These are phyloP conservation scores for Trachelus iudaicus DNA, from an alignment of 2,888 invertebrate species.

Conservation along the genomic window DNA sequence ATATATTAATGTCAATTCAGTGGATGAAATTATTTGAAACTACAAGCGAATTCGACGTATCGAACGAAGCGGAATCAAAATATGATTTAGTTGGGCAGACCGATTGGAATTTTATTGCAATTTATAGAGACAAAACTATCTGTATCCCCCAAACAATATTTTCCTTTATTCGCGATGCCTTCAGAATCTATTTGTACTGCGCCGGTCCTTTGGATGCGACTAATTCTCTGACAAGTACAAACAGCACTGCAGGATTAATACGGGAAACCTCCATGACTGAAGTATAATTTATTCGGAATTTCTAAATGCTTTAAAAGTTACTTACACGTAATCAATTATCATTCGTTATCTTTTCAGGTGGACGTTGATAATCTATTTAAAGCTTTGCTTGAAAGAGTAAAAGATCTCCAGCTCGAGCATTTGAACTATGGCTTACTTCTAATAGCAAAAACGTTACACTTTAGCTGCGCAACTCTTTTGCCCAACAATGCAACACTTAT, in stretches of 20 bases:
- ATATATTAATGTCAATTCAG: not conserved
- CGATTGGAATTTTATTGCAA: constrained; percentile 41
- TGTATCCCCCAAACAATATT: constrained; percentile 36
- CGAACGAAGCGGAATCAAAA: constrained; percentile 11
- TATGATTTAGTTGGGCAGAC: constrained; percentile 6
- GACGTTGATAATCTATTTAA: constrained; percentile 2
- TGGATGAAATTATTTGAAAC: not conserved
- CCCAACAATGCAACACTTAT: constrained; percentile 26
- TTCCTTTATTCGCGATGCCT: constrained; percentile 37
- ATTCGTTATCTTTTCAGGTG: not conserved
- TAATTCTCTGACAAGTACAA: not conserved
- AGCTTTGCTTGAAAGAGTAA: constrained; percentile 20
- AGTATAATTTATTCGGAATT: not conserved
- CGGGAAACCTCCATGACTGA: not conserved
- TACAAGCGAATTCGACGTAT: not conserved
- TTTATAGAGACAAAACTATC: constrained; percentile 47
- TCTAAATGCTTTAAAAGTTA: not conserved
- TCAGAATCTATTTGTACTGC: constrained; percentile 23
- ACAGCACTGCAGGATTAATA: not conserved
- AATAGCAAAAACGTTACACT: constrained; percentile 43
- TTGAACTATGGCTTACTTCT: constrained; percentile 45
- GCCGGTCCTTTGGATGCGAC: constrained; percentile 13
- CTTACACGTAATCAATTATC: not conserved
- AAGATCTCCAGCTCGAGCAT: constrained; percentile 38
- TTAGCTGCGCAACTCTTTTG: constrained; percentile 18